These are phyloP conservation scores for Chaenogobius annularis DNA, from an alignment of 2,113 vertebrate species.

Conservation along the genomic window DNA sequence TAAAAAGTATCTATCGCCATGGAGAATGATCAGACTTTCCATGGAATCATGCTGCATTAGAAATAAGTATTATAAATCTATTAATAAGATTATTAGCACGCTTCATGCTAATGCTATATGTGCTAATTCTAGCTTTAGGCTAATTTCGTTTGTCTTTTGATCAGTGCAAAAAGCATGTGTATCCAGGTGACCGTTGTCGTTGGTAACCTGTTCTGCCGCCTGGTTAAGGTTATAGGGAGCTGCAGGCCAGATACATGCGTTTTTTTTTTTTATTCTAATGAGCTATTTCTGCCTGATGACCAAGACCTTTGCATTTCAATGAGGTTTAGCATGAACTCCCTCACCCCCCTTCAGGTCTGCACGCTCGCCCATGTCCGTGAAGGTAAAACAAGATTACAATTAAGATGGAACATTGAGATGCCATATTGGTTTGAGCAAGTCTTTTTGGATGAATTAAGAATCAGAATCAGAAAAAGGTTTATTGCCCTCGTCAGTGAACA, in stretches of 20 bases:
- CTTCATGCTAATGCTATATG: not conserved
- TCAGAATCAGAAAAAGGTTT: too few relatives aligned
- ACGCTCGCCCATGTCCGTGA: slow-evolving; percentile 16
- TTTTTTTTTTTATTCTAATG: slow-evolving; percentile 61
- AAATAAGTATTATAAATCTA: too few relatives aligned
- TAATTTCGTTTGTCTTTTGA: not conserved
- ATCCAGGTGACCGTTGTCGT: not conserved
- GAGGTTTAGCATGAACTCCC: slow-evolving; percentile 39
- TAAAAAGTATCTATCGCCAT: too few relatives aligned
- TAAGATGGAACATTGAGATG: not conserved
- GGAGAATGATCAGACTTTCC: too few relatives aligned
- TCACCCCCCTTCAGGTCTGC: not conserved
- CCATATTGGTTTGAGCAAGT: not conserved
- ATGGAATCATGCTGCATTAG: too few relatives aligned
- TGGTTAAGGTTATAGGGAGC: slow-evolving; percentile 56
- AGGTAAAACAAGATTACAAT: slow-evolving; percentile 10
- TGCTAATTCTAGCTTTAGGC: not conserved
- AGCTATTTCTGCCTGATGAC: slow-evolving; percentile 60
- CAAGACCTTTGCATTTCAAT: slow-evolving; percentile 69
- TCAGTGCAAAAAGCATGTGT: not conserved
- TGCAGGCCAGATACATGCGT: slow-evolving; percentile 34
- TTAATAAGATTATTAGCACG: not conserved
- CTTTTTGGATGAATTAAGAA: not conserved
- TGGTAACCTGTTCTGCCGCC: slow-evolving; percentile 8
- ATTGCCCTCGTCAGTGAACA: too few relatives aligned